These are phyloP conservation scores for Dascillus cervinus DNA, from an alignment of 2,888 invertebrate species.

Conservation along the genomic window DNA sequence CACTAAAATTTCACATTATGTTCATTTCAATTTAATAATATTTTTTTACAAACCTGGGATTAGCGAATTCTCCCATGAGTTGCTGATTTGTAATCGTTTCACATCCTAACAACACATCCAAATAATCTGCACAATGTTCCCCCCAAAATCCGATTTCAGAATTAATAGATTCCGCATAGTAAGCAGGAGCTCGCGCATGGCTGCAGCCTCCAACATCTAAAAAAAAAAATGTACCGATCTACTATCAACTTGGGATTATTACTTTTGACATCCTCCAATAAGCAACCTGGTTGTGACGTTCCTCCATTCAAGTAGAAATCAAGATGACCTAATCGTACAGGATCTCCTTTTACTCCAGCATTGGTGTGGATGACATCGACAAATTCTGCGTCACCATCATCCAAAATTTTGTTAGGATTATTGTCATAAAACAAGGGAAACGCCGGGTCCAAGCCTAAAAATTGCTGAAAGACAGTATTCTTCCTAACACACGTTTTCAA, in stretches of 20 bases:
- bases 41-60: slow-evolving; percentile 8
- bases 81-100: slow-evolving; percentile 2
- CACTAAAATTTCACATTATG: slow-evolving; percentile 47
- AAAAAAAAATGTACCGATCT: slow-evolving; percentile 19
- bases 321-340: slow-evolving; percentile 46
- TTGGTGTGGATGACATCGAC: slow-evolving; percentile 61
- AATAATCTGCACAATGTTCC: slow-evolving; percentile 38
- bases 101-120: not conserved
- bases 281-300: slow-evolving; percentile 52
- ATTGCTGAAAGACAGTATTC: not conserved
- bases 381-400: slow-evolving; percentile 50
- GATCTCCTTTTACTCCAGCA: slow-evolving; percentile 48
- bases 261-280: slow-evolving; percentile 21
- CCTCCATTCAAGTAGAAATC: slow-evolving; percentile 57
- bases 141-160: slow-evolving; percentile 50
- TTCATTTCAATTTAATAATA: slow-evolving; percentile 43
- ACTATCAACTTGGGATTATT: no score
- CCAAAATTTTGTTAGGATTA: slow-evolving; percentile 44
- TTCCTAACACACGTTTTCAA: no score
- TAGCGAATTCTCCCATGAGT: slow-evolving; percentile 16
- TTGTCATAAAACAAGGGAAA: slow-evolving; percentile 52
- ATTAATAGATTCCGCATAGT: slow-evolving; percentile 52
- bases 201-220: slow-evolving; percentile 51
- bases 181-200: slow-evolving; percentile 51
- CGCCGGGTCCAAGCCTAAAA: slow-evolving; percentile 57